phyloP scores from a whole-genome alignment of 2,113 vertebrate species.

The Sprattus sprattus region DNA sequence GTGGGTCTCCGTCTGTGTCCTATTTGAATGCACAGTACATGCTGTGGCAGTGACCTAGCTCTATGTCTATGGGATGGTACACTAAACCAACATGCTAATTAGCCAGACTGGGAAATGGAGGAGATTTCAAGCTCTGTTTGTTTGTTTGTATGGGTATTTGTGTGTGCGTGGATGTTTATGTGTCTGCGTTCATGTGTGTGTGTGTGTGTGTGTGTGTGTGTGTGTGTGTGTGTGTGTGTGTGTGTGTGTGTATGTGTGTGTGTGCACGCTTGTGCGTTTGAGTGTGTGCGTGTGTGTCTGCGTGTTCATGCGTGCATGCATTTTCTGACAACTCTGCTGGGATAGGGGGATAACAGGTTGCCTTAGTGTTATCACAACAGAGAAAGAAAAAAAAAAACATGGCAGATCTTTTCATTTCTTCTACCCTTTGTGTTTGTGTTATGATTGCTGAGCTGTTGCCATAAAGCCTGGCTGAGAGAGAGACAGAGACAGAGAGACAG shows the following conservation, averaged over 20 bases:
- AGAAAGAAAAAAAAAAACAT: neutral
- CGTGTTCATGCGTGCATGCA: too few species aligned
- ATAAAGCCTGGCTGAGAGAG: too few species aligned
- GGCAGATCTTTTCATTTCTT: too few species aligned
- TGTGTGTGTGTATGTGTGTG: too few species aligned
- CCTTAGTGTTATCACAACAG: neutral
- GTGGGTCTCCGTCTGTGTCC: neutral
- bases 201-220: too few species aligned
- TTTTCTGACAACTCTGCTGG: too few species aligned
- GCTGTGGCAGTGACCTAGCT: neutral
- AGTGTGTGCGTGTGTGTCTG: too few species aligned
- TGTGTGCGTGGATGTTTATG: neutral
- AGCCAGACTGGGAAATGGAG: neutral
- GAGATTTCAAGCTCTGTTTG: neutral
- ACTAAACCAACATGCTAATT: neutral
- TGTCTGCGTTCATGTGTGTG: too few species aligned
- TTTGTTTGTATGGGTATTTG: neutral
- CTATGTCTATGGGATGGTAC: neutral
- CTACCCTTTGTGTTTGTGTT: neutral
- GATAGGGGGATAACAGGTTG: neutral
- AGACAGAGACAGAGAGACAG: too few species aligned
- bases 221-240: too few species aligned
- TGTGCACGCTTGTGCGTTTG: too few species aligned
- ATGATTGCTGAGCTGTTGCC: neutral
- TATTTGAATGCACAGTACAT: neutral